These are phyloP conservation scores for Piscicola geometra DNA, from an alignment of 2,888 invertebrate genomes.

Conservation along the genomic window DNA sequence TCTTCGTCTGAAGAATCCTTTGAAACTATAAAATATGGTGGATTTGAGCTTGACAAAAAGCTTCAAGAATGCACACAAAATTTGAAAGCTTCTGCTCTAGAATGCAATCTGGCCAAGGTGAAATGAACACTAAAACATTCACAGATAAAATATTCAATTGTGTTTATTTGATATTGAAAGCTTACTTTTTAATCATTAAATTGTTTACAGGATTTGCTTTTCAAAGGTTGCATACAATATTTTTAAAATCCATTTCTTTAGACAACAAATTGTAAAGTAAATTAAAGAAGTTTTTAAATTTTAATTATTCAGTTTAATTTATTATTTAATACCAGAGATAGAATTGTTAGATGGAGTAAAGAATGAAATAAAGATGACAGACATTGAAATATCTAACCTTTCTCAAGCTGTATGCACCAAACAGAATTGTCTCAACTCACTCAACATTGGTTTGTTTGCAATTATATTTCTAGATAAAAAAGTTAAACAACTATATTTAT, in stretches of 20 bases:
- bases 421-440: not conserved
- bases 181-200: not conserved
- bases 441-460: not conserved
- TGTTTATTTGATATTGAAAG: too few species aligned
- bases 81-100: not conserved
- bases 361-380: not conserved
- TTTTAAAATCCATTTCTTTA: not conserved
- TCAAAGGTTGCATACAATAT: conserved; percentile 1
- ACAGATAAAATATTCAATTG: too few species aligned
- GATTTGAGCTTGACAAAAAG: not conserved
- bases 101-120: not conserved
- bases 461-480: not conserved
- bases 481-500: too few species aligned
- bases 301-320: too few species aligned
- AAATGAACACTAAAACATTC: not conserved
- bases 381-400: not conserved
- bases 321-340: not conserved
- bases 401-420: not conserved
- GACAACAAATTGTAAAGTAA: not conserved
- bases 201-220: not conserved
- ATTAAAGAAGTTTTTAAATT: too few species aligned
- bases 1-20: conserved; percentile 2
- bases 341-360: not conserved
- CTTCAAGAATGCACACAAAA: not conserved
- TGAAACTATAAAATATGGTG: not conserved